These are phyloP conservation scores for Drosophila gunungcola DNA, from an alignment of 1,140 invertebrate genomes.

Conservation along the genomic window DNA sequence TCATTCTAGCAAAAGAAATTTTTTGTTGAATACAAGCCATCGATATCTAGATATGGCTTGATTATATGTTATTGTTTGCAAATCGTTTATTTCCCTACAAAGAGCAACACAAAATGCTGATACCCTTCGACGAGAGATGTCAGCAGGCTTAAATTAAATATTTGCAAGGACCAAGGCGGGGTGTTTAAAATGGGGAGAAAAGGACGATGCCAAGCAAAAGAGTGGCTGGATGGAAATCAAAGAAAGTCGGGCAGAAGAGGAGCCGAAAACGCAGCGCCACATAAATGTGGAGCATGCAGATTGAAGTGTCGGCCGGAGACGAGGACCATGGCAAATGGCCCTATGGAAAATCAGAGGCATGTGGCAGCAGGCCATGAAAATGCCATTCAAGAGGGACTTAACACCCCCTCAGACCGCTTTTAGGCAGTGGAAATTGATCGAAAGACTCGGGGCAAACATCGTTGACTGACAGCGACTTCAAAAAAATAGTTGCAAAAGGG, in stretches of 20 bases:
- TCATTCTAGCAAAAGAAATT: too few relatives aligned
- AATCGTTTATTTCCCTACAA: conserved; percentile 4
- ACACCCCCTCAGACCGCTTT: conserved; percentile 31
- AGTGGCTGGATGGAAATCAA: conserved; percentile 32
- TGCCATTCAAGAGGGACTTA: conserved; percentile 31
- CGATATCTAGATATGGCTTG: too few relatives aligned
- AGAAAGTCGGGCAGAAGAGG: conserved; percentile 39
- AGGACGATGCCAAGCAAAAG: neutral
- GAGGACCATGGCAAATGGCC: conserved; percentile 16
- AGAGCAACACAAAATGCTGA: neutral
- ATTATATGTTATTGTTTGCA: too few relatives aligned
- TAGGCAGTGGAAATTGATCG: conserved; percentile 38
- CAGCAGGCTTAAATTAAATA: conserved; percentile 70
- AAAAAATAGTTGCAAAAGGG: conserved; percentile 7
- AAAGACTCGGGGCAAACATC: conserved; percentile 40
- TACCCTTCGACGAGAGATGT: conserved; percentile 29
- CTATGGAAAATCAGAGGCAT: conserved; percentile 34
- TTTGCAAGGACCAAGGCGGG: conserved; percentile 45
- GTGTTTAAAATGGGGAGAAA: neutral
- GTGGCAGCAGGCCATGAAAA: conserved; percentile 39
- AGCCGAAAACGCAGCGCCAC: conserved; percentile 64
- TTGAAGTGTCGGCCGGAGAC: conserved; percentile 63
- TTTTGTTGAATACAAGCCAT: too few relatives aligned
- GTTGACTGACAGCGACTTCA: conserved; percentile 27
- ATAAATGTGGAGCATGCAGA: conserved; percentile 79